A percentile compares a stretch with the other conserved stretches of the same genome.
Evolutionary conservation across 2,113 vertebrate genomes (phyloP).

Genomic region (Nettapus auritus): DNA sequence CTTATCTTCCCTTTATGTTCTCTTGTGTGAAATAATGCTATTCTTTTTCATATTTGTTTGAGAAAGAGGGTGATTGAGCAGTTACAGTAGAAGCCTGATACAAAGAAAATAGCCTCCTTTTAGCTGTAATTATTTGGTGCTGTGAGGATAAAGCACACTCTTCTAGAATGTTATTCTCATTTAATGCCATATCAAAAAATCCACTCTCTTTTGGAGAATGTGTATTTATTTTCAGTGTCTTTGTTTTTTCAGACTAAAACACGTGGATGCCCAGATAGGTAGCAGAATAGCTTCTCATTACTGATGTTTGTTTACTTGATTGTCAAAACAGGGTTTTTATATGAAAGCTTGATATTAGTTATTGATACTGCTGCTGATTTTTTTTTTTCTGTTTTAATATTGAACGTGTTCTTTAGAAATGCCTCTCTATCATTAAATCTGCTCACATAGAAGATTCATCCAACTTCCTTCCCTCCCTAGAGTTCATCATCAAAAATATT

Average conservation of each 20-base stretch:
- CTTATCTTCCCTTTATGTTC: background rate
- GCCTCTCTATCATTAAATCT: background rate
- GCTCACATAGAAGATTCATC: background rate
- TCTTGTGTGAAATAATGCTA: background rate
- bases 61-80: background rate
- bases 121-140: background rate
- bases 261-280: background rate
- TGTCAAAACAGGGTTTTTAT: background rate
- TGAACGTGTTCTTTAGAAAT: background rate
- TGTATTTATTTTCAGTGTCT: background rate
- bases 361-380: background rate
- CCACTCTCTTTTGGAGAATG: rapidly evolving
- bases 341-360: background rate
- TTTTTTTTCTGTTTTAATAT: background rate
- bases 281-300: background rate
- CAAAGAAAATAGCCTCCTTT: background rate
- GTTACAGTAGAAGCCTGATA: background rate
- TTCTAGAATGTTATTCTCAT: background rate
- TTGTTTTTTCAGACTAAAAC: background rate
- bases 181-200: background rate
- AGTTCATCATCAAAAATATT: background rate
- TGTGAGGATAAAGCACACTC: background rate
- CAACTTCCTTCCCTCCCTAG: background rate
- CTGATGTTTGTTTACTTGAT: background rate
- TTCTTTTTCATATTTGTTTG: background rate